phyloP scores from a whole-genome alignment of 2,888 invertebrate genomes.

The Euplagia quadripunctaria region DNA sequence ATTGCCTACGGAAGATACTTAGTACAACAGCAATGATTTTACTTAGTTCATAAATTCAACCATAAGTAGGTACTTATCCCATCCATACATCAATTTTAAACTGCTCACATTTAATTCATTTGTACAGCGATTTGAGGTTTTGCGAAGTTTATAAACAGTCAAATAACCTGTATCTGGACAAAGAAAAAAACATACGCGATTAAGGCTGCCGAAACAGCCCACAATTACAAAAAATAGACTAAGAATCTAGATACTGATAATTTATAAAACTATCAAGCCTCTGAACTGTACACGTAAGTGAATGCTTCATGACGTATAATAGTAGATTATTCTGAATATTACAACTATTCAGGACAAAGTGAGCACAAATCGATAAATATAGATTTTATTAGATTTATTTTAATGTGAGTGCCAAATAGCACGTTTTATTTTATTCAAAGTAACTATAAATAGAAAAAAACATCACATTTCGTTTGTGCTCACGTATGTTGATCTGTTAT shows the following conservation, averaged over 20 bases:
- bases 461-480: neutral
- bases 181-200: conserved; percentile 17
- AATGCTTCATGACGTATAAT: neutral
- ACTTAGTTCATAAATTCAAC: neutral
- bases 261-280: neutral
- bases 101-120: neutral
- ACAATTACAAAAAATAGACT: neutral
- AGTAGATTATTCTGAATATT: neutral
- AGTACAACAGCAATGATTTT: neutral
- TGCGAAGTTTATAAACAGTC: neutral
- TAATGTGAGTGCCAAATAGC: neutral
- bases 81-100: neutral
- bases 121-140: neutral
- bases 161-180: conserved; percentile 17
- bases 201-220: conserved; percentile 15
- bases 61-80: neutral
- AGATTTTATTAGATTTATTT: no score
- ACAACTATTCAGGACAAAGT: neutral
- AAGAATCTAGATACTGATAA: conserved; percentile 12
- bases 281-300: neutral
- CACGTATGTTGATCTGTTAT: neutral
- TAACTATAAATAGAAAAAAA: neutral
- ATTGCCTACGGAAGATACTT: neutral
- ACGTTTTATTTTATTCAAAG: neutral
- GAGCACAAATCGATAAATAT: neutral